Evolutionary conservation across 2,113 vertebrate species (phyloP), one percentile per base, ranked within the genome.

Genomic region (Ictidomys tridecemlineatus): DNA sequence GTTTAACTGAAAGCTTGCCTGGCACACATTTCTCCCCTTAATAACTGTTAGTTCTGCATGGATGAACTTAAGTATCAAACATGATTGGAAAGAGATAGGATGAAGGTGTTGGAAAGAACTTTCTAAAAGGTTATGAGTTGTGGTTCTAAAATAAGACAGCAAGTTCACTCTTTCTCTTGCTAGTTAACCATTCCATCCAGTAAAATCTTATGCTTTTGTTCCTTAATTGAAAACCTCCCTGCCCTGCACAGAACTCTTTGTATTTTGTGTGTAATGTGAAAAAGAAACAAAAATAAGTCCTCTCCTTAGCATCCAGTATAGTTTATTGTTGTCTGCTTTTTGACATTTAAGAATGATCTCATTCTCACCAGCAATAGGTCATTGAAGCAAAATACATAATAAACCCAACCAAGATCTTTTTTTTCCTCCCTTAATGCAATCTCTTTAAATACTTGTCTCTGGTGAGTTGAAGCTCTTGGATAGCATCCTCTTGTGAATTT

Each of bases 61-160:
- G 14, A 22, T 92, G 78, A 96, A 89, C 14, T 63, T 65, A 96
- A 97, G 79, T 93, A 86, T 93, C 56, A 94, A 78, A 93, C 86
- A 78, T 51, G 67, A 93, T 61, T 85, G 63, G 78, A 89, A 51
- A 94, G 42, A 86, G 32, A 24, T 72, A 37, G 30, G 42, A 45
- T 91, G 74, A 72, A 13, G 72, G 30, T 88, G 34, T 30, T 53
- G 12, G 63, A 94, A 95, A 94, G 13, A 48, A 51, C 48, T 45
- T 22, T 90, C 73, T 93, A 34, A 93, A 96, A 95, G 63, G 13
- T 85, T 93, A 76, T 53, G 61, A 69, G 56, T 37, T 91, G 11
- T 67, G 16, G 26, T 91, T 87, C 45, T 61, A 96, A 96, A 96
- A 32, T 17, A 51, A 76, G n/a, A 72, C 22, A 82, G 24, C 3